phyloP scores from a whole-genome alignment of 1,140 invertebrate genomes.

The Psilanteris sp. region DNA sequence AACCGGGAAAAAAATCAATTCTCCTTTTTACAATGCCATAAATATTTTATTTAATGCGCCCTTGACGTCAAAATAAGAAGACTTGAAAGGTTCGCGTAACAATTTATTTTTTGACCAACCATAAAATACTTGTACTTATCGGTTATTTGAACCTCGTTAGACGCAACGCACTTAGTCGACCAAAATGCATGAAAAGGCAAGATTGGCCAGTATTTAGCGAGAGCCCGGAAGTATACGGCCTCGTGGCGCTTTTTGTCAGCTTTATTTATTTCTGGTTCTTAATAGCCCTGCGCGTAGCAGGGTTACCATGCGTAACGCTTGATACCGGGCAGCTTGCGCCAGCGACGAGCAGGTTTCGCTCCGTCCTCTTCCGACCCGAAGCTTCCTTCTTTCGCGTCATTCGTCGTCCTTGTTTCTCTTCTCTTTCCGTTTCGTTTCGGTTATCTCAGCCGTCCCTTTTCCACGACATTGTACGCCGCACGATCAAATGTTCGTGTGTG shows the following conservation, averaged over 20 bases:
- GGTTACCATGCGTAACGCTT: constrained; percentile 46
- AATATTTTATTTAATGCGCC: too few species aligned
- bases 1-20: too few species aligned
- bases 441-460: constrained; percentile 35
- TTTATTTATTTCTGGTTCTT: constrained; percentile 48
- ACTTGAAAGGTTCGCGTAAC: too few species aligned
- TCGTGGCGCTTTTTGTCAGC: constrained; percentile 28
- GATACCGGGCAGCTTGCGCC: constrained; percentile 36
- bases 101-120: too few species aligned
- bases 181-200: constrained; percentile 1
- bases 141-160: background rate
- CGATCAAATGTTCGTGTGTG: constrained; percentile 4
- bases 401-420: constrained; percentile 1
- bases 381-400: background rate
- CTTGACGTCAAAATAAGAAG: too few species aligned
- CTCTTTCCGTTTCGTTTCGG: constrained; percentile 16
- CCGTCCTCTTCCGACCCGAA: background rate
- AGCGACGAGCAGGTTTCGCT: constrained; percentile 11
- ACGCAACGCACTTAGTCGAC: background rate
- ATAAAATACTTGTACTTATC: background rate
- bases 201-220: constrained; percentile 1
- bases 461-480: constrained; percentile 10
- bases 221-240: constrained; percentile 24
- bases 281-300: constrained; percentile 33
- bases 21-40: too few species aligned